These are phyloP conservation scores for Melipona bicolor DNA, from an alignment of 2,888 invertebrate species.

Conservation along the genomic window DNA sequence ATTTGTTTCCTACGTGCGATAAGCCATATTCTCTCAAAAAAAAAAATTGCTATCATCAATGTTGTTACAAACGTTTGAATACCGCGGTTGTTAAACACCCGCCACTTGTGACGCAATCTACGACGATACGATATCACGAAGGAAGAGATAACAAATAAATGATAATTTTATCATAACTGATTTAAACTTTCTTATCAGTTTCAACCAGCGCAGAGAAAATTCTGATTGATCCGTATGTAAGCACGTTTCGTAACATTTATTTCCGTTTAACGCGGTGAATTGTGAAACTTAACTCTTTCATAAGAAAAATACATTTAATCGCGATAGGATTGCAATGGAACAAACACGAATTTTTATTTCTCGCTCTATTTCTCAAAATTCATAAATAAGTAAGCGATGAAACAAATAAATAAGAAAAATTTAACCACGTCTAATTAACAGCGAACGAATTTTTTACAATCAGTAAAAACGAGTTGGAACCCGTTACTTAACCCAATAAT, in stretches of 20 bases:
- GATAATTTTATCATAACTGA: constrained; percentile 6
- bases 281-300: background rate
- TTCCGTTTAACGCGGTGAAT: background rate
- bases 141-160: constrained; percentile 5
- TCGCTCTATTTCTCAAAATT: background rate
- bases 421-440: background rate
- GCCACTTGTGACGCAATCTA: background rate
- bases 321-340: background rate
- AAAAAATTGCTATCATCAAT: background rate
- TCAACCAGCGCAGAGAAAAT: background rate
- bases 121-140: constrained; percentile 4
- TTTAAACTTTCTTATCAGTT: background rate
- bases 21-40: background rate
- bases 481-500: background rate
- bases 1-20: too few relatives aligned
- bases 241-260: background rate
- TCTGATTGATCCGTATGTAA: background rate
- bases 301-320: background rate
- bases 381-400: background rate
- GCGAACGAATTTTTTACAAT: too few relatives aligned
- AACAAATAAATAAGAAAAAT: background rate
- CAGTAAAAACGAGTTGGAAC: too few relatives aligned
- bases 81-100: background rate
- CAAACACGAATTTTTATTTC: background rate
- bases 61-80: background rate